Base-by-base conservation (phyloP, 2,113 vertebrate genomes). In the Leuciscus idus region DNA sequence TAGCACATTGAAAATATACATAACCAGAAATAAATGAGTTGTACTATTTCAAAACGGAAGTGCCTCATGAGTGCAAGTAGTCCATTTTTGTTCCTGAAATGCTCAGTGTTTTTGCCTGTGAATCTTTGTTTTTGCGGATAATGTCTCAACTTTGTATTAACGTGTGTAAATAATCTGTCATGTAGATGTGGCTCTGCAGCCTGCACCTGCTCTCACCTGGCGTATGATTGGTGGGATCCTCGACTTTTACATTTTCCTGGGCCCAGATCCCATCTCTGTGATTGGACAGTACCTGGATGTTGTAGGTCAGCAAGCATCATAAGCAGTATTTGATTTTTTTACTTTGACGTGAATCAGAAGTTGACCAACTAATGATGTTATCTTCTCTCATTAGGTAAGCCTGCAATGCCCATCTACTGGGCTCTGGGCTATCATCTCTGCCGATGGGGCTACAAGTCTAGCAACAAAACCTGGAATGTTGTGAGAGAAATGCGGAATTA, bases 181-280 rank as follows among this genome's bases (percentile, higher is more conserved):
- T 82, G 10, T 84, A 96, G 97, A 98, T 86, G 96, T 97, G 87
- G 94, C 87, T 11, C 94, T 98, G 10, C 97, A 97, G 92, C 97
- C 97, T 0, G 91, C 94, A 12, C 96, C 97, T 0, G 96, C 93
- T 2, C 89, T 98, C 83, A 98, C 97, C 61, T 98, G 97, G 97
- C 94, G 97, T 10, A 95, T 96, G 0, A 96, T 96, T 0, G 97
- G 97, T 7, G 97, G 97, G 0, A 93, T 97, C 81, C 91, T 97
- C 66, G 97, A 98, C 91, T 95, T 98, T 50, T 98, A 97, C 23
- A 57, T 98, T 74, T 97, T 97, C 91, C 92, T 97, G 21, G 97
- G 96, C 3, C 94, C 95, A 0, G 91, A 95, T 87, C 95, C 96
- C 13, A 91, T 89, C 74, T 93, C 95, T 75, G 96, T 96, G 28